Conservation (phyloP, 2,797 vertebrate genomes). For the Microctenopoma stevenorrisi region DNA sequence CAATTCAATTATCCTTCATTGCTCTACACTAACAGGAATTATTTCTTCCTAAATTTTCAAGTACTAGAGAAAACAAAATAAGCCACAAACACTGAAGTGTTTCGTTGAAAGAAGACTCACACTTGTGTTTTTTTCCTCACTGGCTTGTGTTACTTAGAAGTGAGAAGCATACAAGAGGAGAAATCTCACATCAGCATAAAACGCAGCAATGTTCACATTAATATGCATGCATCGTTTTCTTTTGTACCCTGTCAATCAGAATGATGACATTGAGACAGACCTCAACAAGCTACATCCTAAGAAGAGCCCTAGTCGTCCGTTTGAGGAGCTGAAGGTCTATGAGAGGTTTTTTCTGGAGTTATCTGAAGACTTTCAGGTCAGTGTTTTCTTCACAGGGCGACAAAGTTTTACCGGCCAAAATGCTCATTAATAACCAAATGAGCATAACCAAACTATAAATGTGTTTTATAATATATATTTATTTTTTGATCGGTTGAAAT, state of each 20-base stretch:
- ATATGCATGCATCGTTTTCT: constrained; percentile 6
- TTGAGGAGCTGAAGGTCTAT: constrained; percentile 93
- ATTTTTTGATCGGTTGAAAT: neutral
- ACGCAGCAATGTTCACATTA: neutral
- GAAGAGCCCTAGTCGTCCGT: constrained; percentile 82
- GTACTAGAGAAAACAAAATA: neutral
- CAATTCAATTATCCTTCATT: constrained; percentile 1
- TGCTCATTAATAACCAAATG: neutral
- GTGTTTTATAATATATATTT: neutral
- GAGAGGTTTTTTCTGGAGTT: constrained; percentile 94
- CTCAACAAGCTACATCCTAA: constrained; percentile 92
- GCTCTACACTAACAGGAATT: neutral
- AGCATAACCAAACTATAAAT: neutral
- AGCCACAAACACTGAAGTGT: neutral
- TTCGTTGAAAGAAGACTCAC: neutral
- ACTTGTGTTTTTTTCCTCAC: neutral
- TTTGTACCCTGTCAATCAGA: constrained; percentile 80
- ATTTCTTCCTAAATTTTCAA: neutral
- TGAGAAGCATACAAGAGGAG: neutral
- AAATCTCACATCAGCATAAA: neutral
- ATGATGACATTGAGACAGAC: constrained; percentile 98
- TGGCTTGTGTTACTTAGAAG: neutral
- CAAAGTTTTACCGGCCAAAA: neutral
- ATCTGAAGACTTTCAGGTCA: constrained; percentile 94
- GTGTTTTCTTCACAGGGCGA: constrained; percentile 20